Conservation (phyloP, 2,113 vertebrate species). For the Sorex fumeus region DNA sequence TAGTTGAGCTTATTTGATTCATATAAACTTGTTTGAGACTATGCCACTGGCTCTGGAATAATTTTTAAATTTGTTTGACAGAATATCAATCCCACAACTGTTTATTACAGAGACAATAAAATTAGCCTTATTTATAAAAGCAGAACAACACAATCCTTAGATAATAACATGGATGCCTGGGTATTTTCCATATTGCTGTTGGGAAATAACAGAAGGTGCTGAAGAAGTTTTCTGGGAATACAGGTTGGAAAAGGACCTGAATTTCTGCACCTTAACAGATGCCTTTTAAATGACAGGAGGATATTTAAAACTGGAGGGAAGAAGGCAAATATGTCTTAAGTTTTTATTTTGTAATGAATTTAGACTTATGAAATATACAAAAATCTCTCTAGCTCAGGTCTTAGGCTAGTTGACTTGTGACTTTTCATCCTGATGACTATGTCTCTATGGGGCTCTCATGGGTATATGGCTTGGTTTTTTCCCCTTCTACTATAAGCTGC, state of each 20-base stretch:
- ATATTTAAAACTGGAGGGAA: slow-evolving; percentile 29
- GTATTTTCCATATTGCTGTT: slow-evolving; percentile 5
- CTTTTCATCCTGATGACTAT: neutral
- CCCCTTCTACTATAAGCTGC: neutral
- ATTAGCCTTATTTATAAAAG: slow-evolving; percentile 45
- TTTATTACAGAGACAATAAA: slow-evolving; percentile 44
- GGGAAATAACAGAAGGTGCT: slow-evolving; percentile 28
- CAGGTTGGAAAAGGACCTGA: slow-evolving; percentile 6
- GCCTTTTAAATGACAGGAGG: neutral
- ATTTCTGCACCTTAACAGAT: slow-evolving; percentile 17
- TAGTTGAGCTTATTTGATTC: neutral
- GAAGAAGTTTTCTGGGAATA: slow-evolving; percentile 30
- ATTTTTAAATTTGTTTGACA: slow-evolving; percentile 36
- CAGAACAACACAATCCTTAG: neutral
- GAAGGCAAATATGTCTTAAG: neutral
- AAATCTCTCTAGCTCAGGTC: neutral
- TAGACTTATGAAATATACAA: neutral
- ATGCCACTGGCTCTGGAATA: slow-evolving; percentile 3
- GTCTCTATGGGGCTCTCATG: neutral
- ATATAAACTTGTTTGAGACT: neutral
- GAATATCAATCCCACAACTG: neutral
- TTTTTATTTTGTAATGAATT: slow-evolving; percentile 35
- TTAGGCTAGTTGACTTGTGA: neutral
- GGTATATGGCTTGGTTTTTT: neutral
- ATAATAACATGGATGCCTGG: neutral